Conservation (phyloP, 2,797 vertebrate genomes). For the Scyliorhinus canicula region DNA sequence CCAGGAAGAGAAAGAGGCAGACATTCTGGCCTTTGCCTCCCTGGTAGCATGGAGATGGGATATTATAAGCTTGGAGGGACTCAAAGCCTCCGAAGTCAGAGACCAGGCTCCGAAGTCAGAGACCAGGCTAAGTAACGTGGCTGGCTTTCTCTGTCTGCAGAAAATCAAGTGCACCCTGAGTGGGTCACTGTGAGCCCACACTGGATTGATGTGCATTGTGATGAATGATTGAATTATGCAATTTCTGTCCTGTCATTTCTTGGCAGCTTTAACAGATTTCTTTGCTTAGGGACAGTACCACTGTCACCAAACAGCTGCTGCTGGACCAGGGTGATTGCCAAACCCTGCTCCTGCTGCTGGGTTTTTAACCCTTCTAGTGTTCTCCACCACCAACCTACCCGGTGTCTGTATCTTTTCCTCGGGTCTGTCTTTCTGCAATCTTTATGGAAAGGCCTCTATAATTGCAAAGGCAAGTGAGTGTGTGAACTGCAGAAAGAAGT, state of each 20-base stretch:
- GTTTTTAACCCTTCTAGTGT: background rate
- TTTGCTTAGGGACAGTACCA: background rate
- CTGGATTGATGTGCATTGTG: background rate
- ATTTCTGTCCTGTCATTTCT: background rate
- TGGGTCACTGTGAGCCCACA: background rate
- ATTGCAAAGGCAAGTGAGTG: background rate
- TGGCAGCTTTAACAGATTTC: background rate
- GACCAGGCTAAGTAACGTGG: no score
- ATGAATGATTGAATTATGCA: background rate
- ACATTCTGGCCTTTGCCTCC: no score
- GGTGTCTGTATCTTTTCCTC: background rate
- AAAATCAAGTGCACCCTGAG: no score
- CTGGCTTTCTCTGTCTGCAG: no score
- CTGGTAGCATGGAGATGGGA: no score
- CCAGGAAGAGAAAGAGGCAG: no score
- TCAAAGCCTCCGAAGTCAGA: no score
- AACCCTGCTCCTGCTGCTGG: background rate
- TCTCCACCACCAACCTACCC: no score
- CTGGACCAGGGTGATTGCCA: no score
- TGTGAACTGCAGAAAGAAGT: background rate
- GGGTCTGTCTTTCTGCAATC: background rate
- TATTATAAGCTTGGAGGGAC: no score
- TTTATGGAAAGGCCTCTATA: background rate
- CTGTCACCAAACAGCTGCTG: background rate
- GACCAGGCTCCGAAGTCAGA: no score